Percentiles rank a stretch among this genome's conserved stretches.
Evolutionary conservation across 2,888 invertebrate species (phyloP).

Genomic region (Eledone cirrhosa): DNA sequence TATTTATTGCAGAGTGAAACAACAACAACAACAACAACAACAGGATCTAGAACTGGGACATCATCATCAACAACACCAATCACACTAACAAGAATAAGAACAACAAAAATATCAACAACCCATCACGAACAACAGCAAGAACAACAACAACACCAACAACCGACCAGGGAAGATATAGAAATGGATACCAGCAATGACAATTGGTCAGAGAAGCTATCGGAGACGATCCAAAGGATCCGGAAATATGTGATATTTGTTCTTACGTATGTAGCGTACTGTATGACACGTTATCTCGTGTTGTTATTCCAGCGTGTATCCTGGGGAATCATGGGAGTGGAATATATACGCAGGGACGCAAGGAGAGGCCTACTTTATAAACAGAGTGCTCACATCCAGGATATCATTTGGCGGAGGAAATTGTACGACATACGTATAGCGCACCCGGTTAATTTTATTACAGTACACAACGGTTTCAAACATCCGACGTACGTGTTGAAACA

Average conservation of each 20-base stretch:
- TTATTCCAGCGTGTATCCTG: constrained; percentile 59
- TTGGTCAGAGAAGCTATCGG: constrained; percentile 51
- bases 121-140: too few species aligned
- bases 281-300: constrained; percentile 49
- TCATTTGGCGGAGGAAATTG: constrained; percentile 51
- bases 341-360: constrained; percentile 52
- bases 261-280: constrained; percentile 49
- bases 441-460: constrained; percentile 53
- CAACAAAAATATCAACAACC: too few species aligned
- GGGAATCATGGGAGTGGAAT: constrained; percentile 57
- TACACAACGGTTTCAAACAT: constrained; percentile 55
- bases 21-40: too few species aligned
- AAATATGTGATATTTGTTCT: constrained; percentile 52
- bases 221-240: constrained; percentile 51
- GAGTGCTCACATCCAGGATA: constrained; percentile 57
- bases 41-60: too few species aligned
- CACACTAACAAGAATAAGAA: too few species aligned
- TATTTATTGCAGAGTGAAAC: not conserved
- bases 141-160: too few species aligned
- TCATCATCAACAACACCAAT: too few species aligned
- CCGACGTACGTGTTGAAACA: constrained; percentile 57
- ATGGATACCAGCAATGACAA: constrained; percentile 35
- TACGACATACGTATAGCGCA: constrained; percentile 50
- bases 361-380: constrained; percentile 55
- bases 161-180: not conserved